Base-by-base conservation (phyloP, 2,888 invertebrate genomes). In the Ectropis crepuscularia region DNA sequence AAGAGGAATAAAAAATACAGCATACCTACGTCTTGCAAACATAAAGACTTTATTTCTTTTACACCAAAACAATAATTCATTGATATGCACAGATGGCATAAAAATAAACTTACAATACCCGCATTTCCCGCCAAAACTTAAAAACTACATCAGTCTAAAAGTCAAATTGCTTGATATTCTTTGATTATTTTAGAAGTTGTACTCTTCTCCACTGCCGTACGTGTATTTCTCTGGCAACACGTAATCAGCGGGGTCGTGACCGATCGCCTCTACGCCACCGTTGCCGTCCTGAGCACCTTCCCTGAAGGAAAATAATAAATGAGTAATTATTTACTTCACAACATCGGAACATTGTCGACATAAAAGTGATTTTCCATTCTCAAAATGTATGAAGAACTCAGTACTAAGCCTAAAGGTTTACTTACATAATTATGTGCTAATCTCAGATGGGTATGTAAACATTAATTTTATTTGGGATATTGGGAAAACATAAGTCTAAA, bases 231-330 rank as follows among this genome's bases (percentile, higher is more conserved):
- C 85, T 5, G 93, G 93, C 36, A 93, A 79, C 5, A 79, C 70
- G 67, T 93, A 93, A 68, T 93, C 92, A 6, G 81, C 84, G 11
- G 86, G 84, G 65, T 93, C 88, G 68, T 92, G 91, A 0, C 92
- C 92, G 43, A 82, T 72, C 0, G 90, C 85, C 68, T 93, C 92
- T 5, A 86, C 81, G 10, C 92, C 91, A 6, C 91, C 93, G 43
- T 93, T 90, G 54, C 89, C 91, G 53, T 90, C 89, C 39, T 75
- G 77, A 47, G 84, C 80, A 9, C 85, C 88, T 68, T 87, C 87
- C 71, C 92, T 92, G 77, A 49, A 74, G 75, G 63, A 59, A 60
- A 58, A 47, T 6, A n/a, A 5, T n/a, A 42, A 6, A 9, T 42
- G 7, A 12, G 6, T 36, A n/a, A 41, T 42, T n/a, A 37, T 55